Base-by-base conservation (phyloP, 2,113 vertebrate species). In the Pteronura brasiliensis region DNA sequence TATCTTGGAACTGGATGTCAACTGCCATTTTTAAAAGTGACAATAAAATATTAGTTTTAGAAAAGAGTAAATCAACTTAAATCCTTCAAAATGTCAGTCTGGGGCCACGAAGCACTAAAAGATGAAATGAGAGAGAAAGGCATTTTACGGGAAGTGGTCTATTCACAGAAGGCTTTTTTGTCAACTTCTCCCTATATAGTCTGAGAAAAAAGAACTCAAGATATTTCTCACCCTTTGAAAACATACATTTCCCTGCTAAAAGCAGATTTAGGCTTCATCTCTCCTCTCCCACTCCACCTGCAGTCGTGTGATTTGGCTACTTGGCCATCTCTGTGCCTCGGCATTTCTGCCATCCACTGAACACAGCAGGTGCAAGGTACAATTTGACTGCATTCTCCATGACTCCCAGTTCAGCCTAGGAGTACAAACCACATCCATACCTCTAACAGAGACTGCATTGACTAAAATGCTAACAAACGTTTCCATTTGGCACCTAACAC, bases 81-180 rank as follows among this genome's bases (percentile, higher is more conserved):
- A 76, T 65, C 74, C 11, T 97, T 97, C 85, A 82, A 97, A 96
- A 69, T 77, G 61, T 93, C 87, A 59, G 9, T 36, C 21, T 47
- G 67, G 47, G 44, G 42, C 76, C 36, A 7, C 8, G 3, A 92
- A 42, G 31, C 42, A 65, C 8, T 34, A 44, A 55, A 71, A 80
- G 25, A 27, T 71, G 20, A 63, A 97, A 57, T 29, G 83, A 77
- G 55, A 55, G 69, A 92, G 27, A 96, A 96, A 57, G 6, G 20
- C 7, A 63, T 67, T 92, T 77, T 55, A 36, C 3, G 57, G 44
- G 92, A 96, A 96, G 63, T 18, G 12, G 59, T 47, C 21, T 65
- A 14, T 63, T 67, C 1, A 0, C 34, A 23, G 1, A 44, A 91
- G 23, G 2, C 84, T 96, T 96, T 82, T 8, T 88, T 72, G 57